Conservation (phyloP, 2,888 invertebrate genomes). For the Leptopilina syphax region DNA sequence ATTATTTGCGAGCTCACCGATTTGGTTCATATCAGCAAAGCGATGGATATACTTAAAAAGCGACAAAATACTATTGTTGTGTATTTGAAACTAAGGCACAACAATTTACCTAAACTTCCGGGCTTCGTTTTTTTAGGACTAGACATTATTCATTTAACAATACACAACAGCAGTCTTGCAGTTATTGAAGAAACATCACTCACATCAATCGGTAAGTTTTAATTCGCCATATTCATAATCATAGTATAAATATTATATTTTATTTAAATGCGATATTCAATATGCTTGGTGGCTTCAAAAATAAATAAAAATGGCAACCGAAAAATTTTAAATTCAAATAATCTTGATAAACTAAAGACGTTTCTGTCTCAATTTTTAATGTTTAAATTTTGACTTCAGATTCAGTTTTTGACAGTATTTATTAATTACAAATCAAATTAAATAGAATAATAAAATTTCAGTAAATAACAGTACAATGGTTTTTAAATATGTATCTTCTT, state of each 20-base stretch:
- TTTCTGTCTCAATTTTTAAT: too few relatives aligned
- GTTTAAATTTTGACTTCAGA: too few relatives aligned
- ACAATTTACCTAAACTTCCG: slow-evolving; percentile 89
- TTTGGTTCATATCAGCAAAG: slow-evolving; percentile 86
- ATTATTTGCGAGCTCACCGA: slow-evolving; percentile 93
- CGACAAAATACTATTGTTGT: slow-evolving; percentile 88
- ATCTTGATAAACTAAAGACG: too few relatives aligned
- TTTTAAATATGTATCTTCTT: background rate
- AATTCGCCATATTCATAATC: too few relatives aligned
- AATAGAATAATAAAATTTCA: background rate
- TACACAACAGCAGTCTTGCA: slow-evolving; percentile 92
- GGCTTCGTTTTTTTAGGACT: slow-evolving; percentile 92
- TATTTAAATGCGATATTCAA: too few relatives aligned
- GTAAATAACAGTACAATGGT: too few relatives aligned
- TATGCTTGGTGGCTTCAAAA: too few relatives aligned
- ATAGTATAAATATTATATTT: background rate
- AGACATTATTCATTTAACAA: slow-evolving; percentile 91
- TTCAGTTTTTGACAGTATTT: too few relatives aligned
- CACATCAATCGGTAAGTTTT: slow-evolving; percentile 87
- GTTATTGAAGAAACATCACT: slow-evolving; percentile 92
- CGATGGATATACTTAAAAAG: slow-evolving; percentile 90
- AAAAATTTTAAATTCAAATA: too few relatives aligned
- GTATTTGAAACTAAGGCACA: slow-evolving; percentile 92
- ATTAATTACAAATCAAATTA: background rate
- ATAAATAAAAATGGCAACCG: too few relatives aligned